Percentiles rank a stretch among this genome's conserved stretches.
phyloP scores from a whole-genome alignment of 92 coral and sea anemone species.

The Porites rus region DNA sequence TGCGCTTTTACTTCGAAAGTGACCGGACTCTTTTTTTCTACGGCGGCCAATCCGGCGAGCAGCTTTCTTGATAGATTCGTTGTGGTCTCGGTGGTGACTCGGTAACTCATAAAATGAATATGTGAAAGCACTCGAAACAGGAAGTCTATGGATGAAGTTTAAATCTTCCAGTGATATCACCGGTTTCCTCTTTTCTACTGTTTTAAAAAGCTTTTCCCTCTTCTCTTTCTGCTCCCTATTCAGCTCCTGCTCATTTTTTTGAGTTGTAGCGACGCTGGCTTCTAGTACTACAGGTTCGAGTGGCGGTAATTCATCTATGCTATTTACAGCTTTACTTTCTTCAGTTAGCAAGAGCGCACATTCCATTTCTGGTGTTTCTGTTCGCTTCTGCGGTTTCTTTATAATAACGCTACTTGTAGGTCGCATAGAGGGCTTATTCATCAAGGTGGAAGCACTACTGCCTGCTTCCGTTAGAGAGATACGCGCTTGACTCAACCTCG shows the following conservation, averaged over 20 bases:
- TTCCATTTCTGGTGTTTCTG: background rate
- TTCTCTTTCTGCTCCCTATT: background rate
- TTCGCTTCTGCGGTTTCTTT: constrained; percentile 9
- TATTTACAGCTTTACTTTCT: background rate
- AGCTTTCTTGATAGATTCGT: constrained; percentile 65
- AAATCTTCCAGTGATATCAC: constrained; percentile 20
- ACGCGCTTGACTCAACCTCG: constrained; percentile 30
- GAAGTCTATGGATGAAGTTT: constrained; percentile 67
- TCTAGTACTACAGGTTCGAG: constrained; percentile 5
- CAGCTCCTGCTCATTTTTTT: constrained; percentile 4
- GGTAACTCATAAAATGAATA: constrained; percentile 83
- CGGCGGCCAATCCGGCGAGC: constrained; percentile 44
- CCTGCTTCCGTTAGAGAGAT: constrained; percentile 7
- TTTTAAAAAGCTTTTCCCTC: background rate
- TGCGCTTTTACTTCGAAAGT: constrained; percentile 35
- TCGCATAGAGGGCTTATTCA: constrained; percentile 4
- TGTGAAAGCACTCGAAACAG: constrained; percentile 79
- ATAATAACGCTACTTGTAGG: constrained; percentile 4
- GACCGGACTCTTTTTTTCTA: constrained; percentile 2
- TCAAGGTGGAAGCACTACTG: constrained; percentile 7
- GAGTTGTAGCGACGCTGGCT: constrained; percentile 9
- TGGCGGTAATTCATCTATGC: background rate
- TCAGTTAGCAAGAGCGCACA: background rate
- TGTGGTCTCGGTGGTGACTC: constrained; percentile 63
- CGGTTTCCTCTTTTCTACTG: background rate